These are phyloP conservation scores for Neodiprion pinetum DNA, from an alignment of 1,140 invertebrate genomes.

Conservation along the genomic window DNA sequence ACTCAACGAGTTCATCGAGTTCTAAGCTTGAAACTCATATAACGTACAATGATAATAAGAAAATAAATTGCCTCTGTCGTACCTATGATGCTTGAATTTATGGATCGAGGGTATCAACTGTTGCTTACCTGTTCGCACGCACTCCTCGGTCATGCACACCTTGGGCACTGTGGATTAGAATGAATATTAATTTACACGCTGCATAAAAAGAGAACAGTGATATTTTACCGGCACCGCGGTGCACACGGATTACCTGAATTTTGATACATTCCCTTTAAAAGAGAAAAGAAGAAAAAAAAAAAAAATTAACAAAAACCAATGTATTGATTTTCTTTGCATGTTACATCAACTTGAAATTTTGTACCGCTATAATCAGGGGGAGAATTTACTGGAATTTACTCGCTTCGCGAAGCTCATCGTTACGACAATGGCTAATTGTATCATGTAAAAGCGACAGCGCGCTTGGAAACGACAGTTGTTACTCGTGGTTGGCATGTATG, in stretches of 20 bases:
- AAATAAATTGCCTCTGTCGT: constrained; percentile 12
- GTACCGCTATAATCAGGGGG: not conserved
- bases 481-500: not conserved
- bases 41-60: not conserved
- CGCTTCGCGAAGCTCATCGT: too few species aligned
- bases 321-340: too few species aligned
- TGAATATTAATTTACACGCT: constrained; percentile 4
- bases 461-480: not conserved
- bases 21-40: too few species aligned
- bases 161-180: constrained; percentile 58
- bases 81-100: not conserved
- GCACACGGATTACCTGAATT: too few species aligned
- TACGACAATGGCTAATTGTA: not conserved
- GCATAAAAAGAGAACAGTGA: too few species aligned
- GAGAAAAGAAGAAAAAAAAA: too few species aligned
- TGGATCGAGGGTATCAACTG: not conserved
- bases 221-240: too few species aligned
- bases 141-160: constrained; percentile 75
- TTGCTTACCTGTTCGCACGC: constrained; percentile 71
- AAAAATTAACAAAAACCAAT: too few species aligned
- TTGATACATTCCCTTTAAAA: too few species aligned
- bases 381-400: not conserved
- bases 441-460: not conserved
- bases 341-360: too few species aligned
- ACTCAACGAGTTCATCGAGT: too few species aligned